These are phyloP conservation scores for Sciaenops ocellatus DNA, from an alignment of 2,797 vertebrate species.

Conservation along the genomic window DNA sequence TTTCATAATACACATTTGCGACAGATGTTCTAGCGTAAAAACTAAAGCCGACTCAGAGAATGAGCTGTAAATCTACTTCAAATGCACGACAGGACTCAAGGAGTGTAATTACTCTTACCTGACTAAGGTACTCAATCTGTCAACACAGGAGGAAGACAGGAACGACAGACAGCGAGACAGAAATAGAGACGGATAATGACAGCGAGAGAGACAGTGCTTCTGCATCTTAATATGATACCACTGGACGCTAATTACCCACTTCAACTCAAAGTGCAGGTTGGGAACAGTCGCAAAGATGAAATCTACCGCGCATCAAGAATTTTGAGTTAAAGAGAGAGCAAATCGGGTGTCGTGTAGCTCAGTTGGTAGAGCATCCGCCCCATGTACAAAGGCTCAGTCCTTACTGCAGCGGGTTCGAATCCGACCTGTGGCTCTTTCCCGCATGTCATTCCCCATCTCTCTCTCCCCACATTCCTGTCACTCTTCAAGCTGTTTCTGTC, in stretches of 20 bases:
- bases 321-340: slow-evolving; percentile 14
- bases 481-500: too few species aligned
- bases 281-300: slow-evolving; percentile 10
- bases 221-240: slow-evolving; percentile 39
- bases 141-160: background rate
- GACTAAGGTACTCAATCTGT: slow-evolving; percentile 19
- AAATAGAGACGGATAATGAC: slow-evolving; percentile 14
- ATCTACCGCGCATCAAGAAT: background rate
- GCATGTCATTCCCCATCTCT: too few species aligned
- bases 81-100: background rate
- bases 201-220: slow-evolving; percentile 31
- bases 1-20: background rate
- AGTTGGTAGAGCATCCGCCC: too few species aligned
- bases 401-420: too few species aligned
- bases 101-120: slow-evolving; percentile 17
- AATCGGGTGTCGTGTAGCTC: too few species aligned
- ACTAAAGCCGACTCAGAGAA: slow-evolving; percentile 3
- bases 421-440: too few species aligned
- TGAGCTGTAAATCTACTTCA: slow-evolving; percentile 23
- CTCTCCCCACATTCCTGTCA: too few species aligned
- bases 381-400: too few species aligned
- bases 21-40: background rate
- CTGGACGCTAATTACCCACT: slow-evolving; percentile 48
- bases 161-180: background rate
- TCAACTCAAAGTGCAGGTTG: slow-evolving; percentile 13